Percentiles rank a stretch among this genome's conserved stretches.
These are phyloP conservation scores for Tetraodon nigroviridis DNA, from an alignment of 2,113 vertebrate species.

Conservation along the genomic window DNA sequence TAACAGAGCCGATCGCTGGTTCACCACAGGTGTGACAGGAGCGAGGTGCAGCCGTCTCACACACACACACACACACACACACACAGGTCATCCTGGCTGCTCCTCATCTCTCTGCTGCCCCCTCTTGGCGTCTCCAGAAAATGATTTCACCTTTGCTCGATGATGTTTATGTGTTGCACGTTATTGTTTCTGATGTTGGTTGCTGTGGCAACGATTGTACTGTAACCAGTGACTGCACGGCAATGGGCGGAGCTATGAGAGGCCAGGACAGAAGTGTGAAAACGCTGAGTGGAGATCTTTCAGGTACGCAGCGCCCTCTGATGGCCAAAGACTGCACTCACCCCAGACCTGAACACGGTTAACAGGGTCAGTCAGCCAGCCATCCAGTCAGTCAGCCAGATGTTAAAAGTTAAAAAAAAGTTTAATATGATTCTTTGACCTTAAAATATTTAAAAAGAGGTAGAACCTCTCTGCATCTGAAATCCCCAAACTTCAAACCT, in stretches of 20 bases:
- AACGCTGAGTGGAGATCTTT: background rate
- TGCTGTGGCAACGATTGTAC: conserved; percentile 37
- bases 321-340: conserved; percentile 23
- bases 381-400: background rate
- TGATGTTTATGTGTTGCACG: conserved; percentile 60
- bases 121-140: conserved; percentile 54
- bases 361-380: too few species aligned
- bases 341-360: too few species aligned
- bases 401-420: too few species aligned
- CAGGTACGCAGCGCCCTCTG: conserved; percentile 44
- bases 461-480: background rate
- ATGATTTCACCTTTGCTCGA: conserved; percentile 59
- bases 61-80: too few species aligned
- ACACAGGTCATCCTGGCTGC: conserved; percentile 5
- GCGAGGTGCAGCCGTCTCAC: too few species aligned
- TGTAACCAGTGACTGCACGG: conserved; percentile 53
- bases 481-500: background rate
- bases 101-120: conserved; percentile 38
- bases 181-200: conserved; percentile 63
- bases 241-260: conserved; percentile 53
- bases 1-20: too few species aligned
- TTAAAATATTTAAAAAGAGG: background rate
- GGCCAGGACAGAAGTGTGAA: conserved; percentile 29
- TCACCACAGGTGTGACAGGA: too few species aligned
- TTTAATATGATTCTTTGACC: background rate